phyloP scores from a whole-genome alignment of 1,140 invertebrate genomes.

The Drosophila tsacasi region DNA sequence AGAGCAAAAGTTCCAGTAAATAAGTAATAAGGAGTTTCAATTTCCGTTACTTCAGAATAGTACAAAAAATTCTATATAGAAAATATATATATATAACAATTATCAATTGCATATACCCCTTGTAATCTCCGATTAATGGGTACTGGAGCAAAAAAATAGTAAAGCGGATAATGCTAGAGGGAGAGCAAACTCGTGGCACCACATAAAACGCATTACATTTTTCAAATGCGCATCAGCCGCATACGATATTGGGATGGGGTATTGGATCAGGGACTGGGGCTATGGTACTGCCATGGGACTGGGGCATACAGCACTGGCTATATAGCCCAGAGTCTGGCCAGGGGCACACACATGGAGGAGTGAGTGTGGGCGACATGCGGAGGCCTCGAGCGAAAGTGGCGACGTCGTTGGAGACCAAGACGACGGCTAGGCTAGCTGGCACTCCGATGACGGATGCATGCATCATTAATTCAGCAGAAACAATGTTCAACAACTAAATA shows the following conservation, averaged over 20 bases:
- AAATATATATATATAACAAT: not conserved
- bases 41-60: not conserved
- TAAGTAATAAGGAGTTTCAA: not conserved
- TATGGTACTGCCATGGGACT: not conserved
- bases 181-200: constrained; percentile 21
- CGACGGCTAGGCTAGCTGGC: constrained; percentile 41
- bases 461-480: constrained; percentile 81
- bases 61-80: not conserved
- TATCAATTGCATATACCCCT: not conserved
- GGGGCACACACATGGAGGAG: constrained; percentile 19
- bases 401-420: constrained; percentile 35
- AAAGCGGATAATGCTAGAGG: constrained; percentile 16
- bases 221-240: constrained; percentile 56
- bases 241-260: not conserved
- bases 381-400: constrained; percentile 63
- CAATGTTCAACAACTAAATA: constrained; percentile 51
- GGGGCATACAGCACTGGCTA: constrained; percentile 12
- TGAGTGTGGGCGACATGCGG: constrained; percentile 52
- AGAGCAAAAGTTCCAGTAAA: not conserved
- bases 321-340: constrained; percentile 27
- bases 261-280: constrained; percentile 22
- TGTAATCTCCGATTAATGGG: not conserved
- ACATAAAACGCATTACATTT: constrained; percentile 72
- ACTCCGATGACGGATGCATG: constrained; percentile 80
- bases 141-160: constrained; percentile 2